Evolutionary conservation across 2,113 vertebrate species (phyloP).

Genomic region (Chauna torquata): DNA sequence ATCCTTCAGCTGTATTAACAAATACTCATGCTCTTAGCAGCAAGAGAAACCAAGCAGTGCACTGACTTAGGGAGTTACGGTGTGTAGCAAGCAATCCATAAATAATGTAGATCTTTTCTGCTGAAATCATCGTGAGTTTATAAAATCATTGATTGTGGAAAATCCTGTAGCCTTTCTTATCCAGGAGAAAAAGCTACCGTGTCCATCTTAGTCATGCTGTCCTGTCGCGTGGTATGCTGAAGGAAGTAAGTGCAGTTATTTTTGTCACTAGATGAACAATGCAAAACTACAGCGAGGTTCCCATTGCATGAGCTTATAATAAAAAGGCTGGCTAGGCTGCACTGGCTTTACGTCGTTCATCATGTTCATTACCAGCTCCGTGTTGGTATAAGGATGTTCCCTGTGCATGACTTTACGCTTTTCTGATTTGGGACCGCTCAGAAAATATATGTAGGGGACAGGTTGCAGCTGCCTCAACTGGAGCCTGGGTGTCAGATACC

Average conservation of each 20-base stretch:
- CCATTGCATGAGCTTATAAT: background rate
- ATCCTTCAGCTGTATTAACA: background rate
- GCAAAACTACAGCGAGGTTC: background rate
- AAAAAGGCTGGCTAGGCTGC: background rate
- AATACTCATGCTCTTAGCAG: background rate
- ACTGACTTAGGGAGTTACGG: background rate
- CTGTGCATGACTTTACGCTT: background rate
- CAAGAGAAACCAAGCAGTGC: background rate
- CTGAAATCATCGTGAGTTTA: background rate
- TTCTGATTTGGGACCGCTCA: background rate
- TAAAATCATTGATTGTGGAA: background rate
- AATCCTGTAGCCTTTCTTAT: background rate
- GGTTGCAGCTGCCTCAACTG: background rate
- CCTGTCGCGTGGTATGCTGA: fast-evolving
- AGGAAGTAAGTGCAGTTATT: background rate
- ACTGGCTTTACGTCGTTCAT: background rate
- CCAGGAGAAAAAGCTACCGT: background rate
- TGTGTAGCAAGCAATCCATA: background rate
- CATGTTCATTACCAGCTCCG: background rate
- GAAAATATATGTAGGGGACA: fast-evolving
- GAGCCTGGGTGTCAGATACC: background rate
- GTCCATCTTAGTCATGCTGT: fast-evolving
- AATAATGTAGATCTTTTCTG: background rate
- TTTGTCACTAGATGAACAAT: background rate
- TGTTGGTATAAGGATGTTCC: background rate